phyloP scores from a whole-genome alignment of 2,888 invertebrate species.

The Anarsia innoxiella region DNA sequence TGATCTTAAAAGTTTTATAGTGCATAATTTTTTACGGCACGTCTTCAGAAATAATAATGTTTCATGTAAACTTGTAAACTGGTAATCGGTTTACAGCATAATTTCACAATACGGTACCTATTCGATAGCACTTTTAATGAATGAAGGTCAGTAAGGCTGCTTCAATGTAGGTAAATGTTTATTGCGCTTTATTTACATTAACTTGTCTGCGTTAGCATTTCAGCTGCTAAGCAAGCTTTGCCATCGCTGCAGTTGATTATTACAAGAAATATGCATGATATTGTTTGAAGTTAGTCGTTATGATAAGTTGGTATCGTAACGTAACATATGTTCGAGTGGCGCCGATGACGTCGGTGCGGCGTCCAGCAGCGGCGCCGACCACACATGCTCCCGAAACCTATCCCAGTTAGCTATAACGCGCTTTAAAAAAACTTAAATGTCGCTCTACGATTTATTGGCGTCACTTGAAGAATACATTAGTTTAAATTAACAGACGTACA shows the following conservation, averaged over 20 bases:
- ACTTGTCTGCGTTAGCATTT: background rate
- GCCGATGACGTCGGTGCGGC: constrained; percentile 34
- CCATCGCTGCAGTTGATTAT: constrained; percentile 19
- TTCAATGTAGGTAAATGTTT: background rate
- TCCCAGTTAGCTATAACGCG: constrained; percentile 1
- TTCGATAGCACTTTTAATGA: constrained; percentile 20
- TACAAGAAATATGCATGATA: too few species aligned
- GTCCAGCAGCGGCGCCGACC: constrained; percentile 23
- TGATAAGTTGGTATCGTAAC: constrained; percentile 27
- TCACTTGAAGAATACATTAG: constrained; percentile 6
- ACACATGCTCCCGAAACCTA: constrained; percentile 25
- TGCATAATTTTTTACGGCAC: constrained; percentile 11
- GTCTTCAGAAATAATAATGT: constrained; percentile 10
- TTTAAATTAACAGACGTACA: background rate
- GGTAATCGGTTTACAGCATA: constrained; percentile 9
- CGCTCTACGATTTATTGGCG: constrained; percentile 9
- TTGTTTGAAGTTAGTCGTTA: too few species aligned
- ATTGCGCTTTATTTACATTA: too few species aligned
- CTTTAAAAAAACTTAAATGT: constrained; percentile 6
- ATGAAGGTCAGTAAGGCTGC: constrained; percentile 37
- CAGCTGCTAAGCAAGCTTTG: background rate
- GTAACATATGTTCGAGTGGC: constrained; percentile 48
- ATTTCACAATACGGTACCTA: constrained; percentile 15
- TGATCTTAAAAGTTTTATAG: constrained; percentile 11
- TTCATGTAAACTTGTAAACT: constrained; percentile 9